phyloP scores from a whole-genome alignment of 2,113 vertebrate genomes.

The Plestiodon gilberti region DNA sequence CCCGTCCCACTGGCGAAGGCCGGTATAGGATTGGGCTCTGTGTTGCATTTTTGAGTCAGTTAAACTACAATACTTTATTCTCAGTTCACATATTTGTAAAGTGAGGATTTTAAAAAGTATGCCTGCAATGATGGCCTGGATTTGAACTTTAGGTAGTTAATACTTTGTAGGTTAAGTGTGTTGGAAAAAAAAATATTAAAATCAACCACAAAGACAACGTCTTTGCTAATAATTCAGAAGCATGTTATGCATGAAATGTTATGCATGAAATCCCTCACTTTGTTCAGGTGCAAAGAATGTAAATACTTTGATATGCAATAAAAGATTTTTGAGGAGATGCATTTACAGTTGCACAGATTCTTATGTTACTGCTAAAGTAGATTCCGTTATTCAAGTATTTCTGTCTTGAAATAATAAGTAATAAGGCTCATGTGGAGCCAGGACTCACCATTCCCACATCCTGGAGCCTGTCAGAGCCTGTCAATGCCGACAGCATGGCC shows the following conservation, averaged over 20 bases:
- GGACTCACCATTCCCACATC: neutral
- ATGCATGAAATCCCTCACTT: no score
- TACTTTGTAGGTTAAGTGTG: neutral
- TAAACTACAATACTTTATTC: neutral
- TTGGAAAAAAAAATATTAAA: neutral
- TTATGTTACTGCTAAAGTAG: no score
- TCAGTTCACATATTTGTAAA: conserved; percentile 27
- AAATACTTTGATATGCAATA: neutral
- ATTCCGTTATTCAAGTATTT: no score
- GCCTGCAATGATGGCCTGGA: neutral
- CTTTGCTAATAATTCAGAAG: neutral
- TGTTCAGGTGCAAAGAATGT: neutral
- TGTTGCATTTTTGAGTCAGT: neutral
- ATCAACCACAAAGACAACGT: no score
- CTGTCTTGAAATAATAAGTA: no score
- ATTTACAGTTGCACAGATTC: neutral
- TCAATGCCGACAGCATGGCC: neutral
- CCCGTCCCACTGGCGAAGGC: no score
- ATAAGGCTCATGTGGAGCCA: neutral
- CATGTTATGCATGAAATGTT: neutral
- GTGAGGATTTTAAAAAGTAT: neutral
- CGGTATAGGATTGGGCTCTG: no score
- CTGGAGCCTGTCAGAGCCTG: neutral
- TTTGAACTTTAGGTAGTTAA: neutral
- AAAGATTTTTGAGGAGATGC: neutral